phyloP scores from a whole-genome alignment of 2,113 vertebrate species.

The Nesospiza acunhae region DNA sequence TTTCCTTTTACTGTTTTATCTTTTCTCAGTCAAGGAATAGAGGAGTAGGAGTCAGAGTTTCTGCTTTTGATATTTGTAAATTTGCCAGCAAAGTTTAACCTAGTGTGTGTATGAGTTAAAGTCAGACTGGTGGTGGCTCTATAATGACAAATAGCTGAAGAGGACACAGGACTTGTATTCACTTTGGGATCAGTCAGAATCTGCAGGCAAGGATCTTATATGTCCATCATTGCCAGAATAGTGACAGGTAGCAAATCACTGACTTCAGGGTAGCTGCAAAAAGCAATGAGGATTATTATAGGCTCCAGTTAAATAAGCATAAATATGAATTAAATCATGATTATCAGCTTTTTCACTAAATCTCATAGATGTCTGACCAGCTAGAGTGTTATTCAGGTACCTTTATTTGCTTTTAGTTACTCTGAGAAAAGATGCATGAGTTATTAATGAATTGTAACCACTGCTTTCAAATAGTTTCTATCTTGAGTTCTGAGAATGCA shows the following conservation, averaged over 20 bases:
- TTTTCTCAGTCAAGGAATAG: neutral
- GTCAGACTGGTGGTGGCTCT: neutral
- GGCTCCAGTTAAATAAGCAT: neutral
- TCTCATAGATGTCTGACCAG: neutral
- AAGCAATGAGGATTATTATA: neutral
- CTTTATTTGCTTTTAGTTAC: neutral
- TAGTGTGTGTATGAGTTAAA: neutral
- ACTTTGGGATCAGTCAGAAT: neutral
- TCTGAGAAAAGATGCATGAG: neutral
- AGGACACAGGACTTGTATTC: neutral
- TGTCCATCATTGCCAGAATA: neutral
- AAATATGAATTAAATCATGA: neutral
- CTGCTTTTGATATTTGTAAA: neutral
- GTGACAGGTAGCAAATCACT: neutral
- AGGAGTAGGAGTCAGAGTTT: neutral
- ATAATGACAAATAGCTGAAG: neutral
- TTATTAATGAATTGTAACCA: neutral
- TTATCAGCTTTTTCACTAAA: neutral
- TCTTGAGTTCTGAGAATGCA: neutral
- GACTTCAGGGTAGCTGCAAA: neutral
- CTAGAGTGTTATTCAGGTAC: neutral
- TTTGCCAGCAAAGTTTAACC: neutral
- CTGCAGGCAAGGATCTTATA: neutral
- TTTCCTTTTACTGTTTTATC: neutral
- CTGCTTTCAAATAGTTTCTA: neutral